Base-by-base conservation (phyloP, 2,888 invertebrate genomes). In the Horisme vitalbata region DNA sequence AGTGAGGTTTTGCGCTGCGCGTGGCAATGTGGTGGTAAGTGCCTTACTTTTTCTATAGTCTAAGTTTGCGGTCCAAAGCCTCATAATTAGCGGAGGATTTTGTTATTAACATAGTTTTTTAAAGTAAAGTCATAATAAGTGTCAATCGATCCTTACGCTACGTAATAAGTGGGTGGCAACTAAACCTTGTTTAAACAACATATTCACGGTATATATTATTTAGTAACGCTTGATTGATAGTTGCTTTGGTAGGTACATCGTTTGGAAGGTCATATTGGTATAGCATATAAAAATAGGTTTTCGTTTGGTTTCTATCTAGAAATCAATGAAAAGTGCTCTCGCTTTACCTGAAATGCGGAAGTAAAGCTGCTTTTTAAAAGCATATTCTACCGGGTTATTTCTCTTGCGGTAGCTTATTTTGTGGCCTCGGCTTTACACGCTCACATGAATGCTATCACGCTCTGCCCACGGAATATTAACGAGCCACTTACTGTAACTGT, bases 361-460 rank as follows among this genome's bases (percentile, higher is more conserved):
- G 10, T 18, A 39, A 32, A 27, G 13, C 10, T 4, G 30, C 7
- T 24, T 20, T 44, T 41, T 33, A 21, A 30, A 43, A 21, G 15
- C 32, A 26, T 37, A 27, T 44, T 46, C 41, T 38, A 52, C 46
- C 41, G 41, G 36, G 28, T 41, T 43, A 47, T 49, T 46, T 45
- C 28, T 36, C 13, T 41, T 39, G 34, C 20, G 23, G 32, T 27
- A 58, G 62, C 63, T 50, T 36, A 54, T 62, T 62, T 55, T 39
- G 48, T 63, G 67, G 69, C 70, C 64, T 49, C 45, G 51, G 60
- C 56, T 57, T 58, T 57, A 58, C 63, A 59, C 67, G 61, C 65
- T 68, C 67, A 65, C 68, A 75, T 75, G 75, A 77, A 75, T 77
- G 66, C 68, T 72, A 75, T 73, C 68, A 65, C 67, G 58, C 55